Evolutionary conservation across 2,888 invertebrate species (phyloP).

Genomic region (Melanargia galathea): DNA sequence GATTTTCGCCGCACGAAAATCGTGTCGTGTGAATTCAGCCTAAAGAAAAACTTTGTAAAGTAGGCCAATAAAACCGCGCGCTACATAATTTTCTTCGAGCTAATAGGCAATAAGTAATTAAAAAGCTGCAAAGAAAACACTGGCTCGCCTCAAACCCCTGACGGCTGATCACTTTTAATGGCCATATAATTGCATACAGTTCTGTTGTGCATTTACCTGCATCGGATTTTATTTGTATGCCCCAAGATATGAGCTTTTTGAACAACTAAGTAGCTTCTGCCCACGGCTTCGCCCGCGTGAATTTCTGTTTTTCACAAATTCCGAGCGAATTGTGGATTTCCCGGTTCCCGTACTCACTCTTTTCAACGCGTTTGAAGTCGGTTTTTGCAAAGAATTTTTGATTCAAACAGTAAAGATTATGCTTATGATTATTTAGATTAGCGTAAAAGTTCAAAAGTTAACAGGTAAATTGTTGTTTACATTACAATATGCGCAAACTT

Average conservation of each 20-base stretch:
- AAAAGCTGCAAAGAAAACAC: slow-evolving; percentile 33
- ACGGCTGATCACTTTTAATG: slow-evolving; percentile 42
- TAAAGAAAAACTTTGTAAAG: slow-evolving; percentile 13
- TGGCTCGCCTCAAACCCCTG: slow-evolving; percentile 25
- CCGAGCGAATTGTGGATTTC: too few relatives aligned
- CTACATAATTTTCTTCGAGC: slow-evolving; percentile 14
- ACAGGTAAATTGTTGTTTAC: too few relatives aligned
- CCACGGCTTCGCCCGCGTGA: too few relatives aligned
- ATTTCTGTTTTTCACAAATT: too few relatives aligned
- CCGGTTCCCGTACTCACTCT: too few relatives aligned
- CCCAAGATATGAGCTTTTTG: slow-evolving; percentile 26
- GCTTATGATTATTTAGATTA: neutral
- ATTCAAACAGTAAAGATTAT: too few relatives aligned
- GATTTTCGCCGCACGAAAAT: too few relatives aligned
- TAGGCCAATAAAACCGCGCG: slow-evolving; percentile 9
- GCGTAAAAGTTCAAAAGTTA: neutral
- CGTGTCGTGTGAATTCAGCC: neutral
- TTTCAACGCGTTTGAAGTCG: neutral
- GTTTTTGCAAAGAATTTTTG: too few relatives aligned
- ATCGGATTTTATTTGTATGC: slow-evolving; percentile 36
- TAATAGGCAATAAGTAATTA: slow-evolving; percentile 25
- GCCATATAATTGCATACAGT: slow-evolving; percentile 50
- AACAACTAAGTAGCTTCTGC: too few relatives aligned
- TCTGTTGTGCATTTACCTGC: slow-evolving; percentile 42
- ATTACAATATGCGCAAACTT: neutral